Percentiles rank a stretch among this genome's conserved stretches.
These are phyloP conservation scores for Morpho achilles DNA, from an alignment of 2,888 invertebrate species.

Conservation along the genomic window DNA sequence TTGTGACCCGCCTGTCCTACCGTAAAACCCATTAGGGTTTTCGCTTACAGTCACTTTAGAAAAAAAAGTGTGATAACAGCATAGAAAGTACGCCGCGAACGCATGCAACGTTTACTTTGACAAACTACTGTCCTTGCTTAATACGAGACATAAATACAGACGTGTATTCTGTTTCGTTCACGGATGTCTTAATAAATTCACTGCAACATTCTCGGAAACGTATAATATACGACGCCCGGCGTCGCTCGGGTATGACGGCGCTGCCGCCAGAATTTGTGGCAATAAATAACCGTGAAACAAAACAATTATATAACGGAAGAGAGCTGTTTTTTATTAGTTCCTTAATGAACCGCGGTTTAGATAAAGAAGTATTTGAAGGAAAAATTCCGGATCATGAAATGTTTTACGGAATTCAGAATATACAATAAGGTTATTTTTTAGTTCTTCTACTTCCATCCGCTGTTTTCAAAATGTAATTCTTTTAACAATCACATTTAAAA, in stretches of 20 bases:
- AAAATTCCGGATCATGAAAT: too few relatives aligned
- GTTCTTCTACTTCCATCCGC: too few relatives aligned
- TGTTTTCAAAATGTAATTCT: too few relatives aligned
- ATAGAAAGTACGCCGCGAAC: constrained; percentile 17
- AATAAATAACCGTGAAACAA: neutral
- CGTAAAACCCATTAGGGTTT: too few relatives aligned
- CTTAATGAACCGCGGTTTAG: neutral
- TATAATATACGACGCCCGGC: constrained; percentile 12
- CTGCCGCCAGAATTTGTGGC: neutral
- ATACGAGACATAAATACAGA: constrained; percentile 34
- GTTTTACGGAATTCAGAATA: too few relatives aligned
- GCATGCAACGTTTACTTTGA: constrained; percentile 46
- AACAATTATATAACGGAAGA: constrained; percentile 2
- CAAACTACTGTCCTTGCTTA: constrained; percentile 36
- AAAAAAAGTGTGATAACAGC: too few relatives aligned
- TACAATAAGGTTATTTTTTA: too few relatives aligned
- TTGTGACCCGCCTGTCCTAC: too few relatives aligned
- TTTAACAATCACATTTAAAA: too few relatives aligned
- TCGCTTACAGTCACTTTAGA: too few relatives aligned
- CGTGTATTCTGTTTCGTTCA: constrained; percentile 28
- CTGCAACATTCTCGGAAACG: constrained; percentile 26
- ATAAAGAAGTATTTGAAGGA: too few relatives aligned
- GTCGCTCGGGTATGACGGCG: constrained; percentile 10
- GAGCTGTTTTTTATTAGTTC: neutral
- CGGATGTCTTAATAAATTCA: constrained; percentile 41